A percentile compares a stretch with the other conserved stretches of the same genome.
phyloP scores from a whole-genome alignment of 2,797 vertebrate genomes.

The Diplodus puntazzo region DNA sequence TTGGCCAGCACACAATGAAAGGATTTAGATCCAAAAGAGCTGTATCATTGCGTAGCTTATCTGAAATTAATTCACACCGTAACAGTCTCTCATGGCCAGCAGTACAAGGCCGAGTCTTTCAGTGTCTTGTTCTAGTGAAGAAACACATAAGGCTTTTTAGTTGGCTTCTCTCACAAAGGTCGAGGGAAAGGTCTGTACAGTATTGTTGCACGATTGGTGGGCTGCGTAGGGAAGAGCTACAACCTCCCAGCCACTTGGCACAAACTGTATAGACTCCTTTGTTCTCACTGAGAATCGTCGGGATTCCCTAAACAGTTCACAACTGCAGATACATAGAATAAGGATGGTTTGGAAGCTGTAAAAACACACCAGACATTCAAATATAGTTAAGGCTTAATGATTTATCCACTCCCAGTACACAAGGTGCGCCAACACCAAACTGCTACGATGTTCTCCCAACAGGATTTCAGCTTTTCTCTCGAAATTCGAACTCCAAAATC shows the following conservation, averaged over 20 bases:
- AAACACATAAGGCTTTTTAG: slow-evolving; percentile 38
- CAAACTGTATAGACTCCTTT: slow-evolving; percentile 67
- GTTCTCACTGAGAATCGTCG: slow-evolving; percentile 56
- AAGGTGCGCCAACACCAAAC: not conserved
- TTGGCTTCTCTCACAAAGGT: slow-evolving; percentile 63
- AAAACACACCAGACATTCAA: slow-evolving; percentile 18
- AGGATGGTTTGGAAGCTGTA: slow-evolving; percentile 40
- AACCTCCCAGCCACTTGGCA: slow-evolving; percentile 68
- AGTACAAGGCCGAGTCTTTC: slow-evolving; percentile 18
- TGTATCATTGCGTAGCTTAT: not conserved
- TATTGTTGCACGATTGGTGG: slow-evolving; percentile 74
- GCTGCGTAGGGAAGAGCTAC: slow-evolving; percentile 40
- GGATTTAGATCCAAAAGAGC: not conserved
- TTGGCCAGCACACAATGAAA: not conserved
- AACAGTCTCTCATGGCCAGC: slow-evolving; percentile 7
- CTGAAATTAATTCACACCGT: slow-evolving; percentile 10
- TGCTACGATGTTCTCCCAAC: not conserved
- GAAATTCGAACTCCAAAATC: not conserved
- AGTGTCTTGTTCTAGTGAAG: slow-evolving; percentile 3
- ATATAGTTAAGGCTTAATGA: not conserved
- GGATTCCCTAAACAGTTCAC: slow-evolving; percentile 58
- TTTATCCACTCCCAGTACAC: slow-evolving; percentile 3
- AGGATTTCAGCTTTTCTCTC: not conserved
- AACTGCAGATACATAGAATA: slow-evolving; percentile 33
- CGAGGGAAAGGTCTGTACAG: slow-evolving; percentile 78